Percentiles rank a stretch among this genome's conserved stretches.
These are phyloP conservation scores for Ophioninae sp. DNA, from an alignment of 2,888 invertebrate genomes.

Conservation along the genomic window DNA sequence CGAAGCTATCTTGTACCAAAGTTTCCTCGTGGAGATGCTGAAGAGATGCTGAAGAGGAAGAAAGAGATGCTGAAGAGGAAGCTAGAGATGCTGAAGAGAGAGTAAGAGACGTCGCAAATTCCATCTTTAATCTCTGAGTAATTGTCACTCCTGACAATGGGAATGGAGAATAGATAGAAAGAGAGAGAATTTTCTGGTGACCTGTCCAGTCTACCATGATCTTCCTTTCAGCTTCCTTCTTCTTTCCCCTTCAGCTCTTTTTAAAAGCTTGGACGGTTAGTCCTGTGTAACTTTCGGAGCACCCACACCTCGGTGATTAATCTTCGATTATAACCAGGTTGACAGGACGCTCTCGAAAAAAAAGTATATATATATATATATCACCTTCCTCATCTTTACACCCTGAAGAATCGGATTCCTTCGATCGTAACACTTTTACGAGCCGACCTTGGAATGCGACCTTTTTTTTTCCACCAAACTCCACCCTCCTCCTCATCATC, in stretches of 20 bases:
- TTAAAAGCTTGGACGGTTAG: conserved; percentile 26
- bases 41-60: conserved; percentile 40
- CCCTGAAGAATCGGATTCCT: too few species aligned
- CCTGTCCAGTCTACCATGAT: conserved; percentile 57
- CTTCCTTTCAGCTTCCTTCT: conserved; percentile 50
- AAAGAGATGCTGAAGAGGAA: conserved; percentile 20
- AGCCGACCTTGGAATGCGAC: conserved; percentile 60
- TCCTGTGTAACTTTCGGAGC: conserved; percentile 55
- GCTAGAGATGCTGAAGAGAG: neutral
- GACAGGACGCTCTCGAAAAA: conserved; percentile 73
- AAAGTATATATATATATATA: too few species aligned
- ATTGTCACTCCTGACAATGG: conserved; percentile 73
- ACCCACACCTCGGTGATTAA: conserved; percentile 74
- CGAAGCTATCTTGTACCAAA: conserved; percentile 44
- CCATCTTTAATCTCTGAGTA: conserved; percentile 79
- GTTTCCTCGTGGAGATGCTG: conserved; percentile 33
- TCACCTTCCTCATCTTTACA: too few species aligned
- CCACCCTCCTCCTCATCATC: conserved; percentile 13
- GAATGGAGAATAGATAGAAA: conserved; percentile 65
- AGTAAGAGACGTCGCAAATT: conserved; percentile 75
- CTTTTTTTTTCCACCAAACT: conserved; percentile 43
- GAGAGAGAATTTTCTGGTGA: conserved; percentile 48
- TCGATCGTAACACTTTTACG: conserved; percentile 63
- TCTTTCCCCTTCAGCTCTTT: conserved; percentile 35
- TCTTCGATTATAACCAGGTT: conserved; percentile 79